Base-by-base conservation (phyloP, 2,888 invertebrate genomes). In the Sesia apiformis region DNA sequence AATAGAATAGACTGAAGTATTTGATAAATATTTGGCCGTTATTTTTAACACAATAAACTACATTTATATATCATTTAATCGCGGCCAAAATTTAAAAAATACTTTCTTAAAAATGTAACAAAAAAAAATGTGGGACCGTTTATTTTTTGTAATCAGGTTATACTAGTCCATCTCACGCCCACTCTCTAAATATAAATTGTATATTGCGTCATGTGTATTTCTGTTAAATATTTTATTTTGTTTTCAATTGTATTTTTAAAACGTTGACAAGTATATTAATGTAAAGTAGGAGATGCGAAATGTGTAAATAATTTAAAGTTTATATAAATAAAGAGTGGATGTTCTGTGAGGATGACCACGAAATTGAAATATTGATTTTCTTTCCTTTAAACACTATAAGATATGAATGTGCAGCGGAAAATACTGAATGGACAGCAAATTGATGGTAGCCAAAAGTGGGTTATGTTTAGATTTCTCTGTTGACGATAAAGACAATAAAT, bases 231-330 rank as follows among this genome's bases (percentile, higher is more conserved):
- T 72, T 78, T 77, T 60, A 64, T 67, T 84, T 84, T 82, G 78
- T 84, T 86, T 88, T 85, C 38, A 79, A 85, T 83, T 87, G 88
- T 89, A 87, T 87, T 88, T 88, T 86, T 84, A 86, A 80, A 84
- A 84, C 80, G 84, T 88, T 88, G 86, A 83, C 77, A 71, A 82
- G 68, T 72, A 83, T 85, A 84, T 81, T 85, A 85, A 84, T 88
- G 88, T 87, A 87, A 88, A 87, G 89, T 89, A 89, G 89, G 78
- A 69, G 65, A 78, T 81, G 77, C 78, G 76, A 84, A 88, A 86
- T 83, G 77, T 89, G 88, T 87, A 89, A 83, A 88, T 88, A 88
- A 86, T 81, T 87, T 88, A 89, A 89, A 88, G 89, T 88, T 89
- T 89, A 88, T 89, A 85, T 84, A 86, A 23, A 89, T 89, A 89